Conservation (phyloP, 2,888 invertebrate genomes). For the Oxystoma pomonae region DNA sequence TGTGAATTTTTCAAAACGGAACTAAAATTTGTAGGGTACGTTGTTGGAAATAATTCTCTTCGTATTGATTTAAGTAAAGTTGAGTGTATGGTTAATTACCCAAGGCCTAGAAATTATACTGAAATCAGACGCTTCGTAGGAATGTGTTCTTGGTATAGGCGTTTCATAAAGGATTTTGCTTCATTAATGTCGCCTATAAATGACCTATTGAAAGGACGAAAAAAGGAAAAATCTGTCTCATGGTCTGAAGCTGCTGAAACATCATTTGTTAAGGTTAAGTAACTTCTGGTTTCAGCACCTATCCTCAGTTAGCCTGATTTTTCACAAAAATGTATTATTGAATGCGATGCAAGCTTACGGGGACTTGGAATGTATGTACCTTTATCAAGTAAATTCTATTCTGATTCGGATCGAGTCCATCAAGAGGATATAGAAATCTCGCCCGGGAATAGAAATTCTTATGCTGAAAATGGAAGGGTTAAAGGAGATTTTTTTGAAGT, state of each 20-base stretch:
- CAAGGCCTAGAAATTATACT: slow-evolving; percentile 25
- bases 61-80: slow-evolving; percentile 32
- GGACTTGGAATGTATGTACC: too few species aligned
- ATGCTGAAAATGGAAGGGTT: too few species aligned
- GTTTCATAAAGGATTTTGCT: slow-evolving; percentile 32
- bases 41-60: slow-evolving; percentile 29
- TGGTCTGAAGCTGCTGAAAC: slow-evolving; percentile 26
- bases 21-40: slow-evolving; percentile 30
- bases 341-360: too few species aligned
- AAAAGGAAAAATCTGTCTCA: slow-evolving; percentile 20
- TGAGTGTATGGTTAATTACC: slow-evolving; percentile 28
- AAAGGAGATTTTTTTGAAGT: too few species aligned
- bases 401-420: too few species aligned
- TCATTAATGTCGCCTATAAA: slow-evolving; percentile 29
- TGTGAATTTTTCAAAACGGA: slow-evolving; percentile 29
- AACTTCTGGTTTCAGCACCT: slow-evolving; percentile 16
- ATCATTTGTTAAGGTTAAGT: slow-evolving; percentile 27
- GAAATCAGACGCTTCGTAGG: slow-evolving; percentile 33
- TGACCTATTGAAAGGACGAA: slow-evolving; percentile 25
- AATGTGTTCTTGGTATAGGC: slow-evolving; percentile 30
- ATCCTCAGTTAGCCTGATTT: slow-evolving; percentile 10
- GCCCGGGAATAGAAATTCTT: too few species aligned
- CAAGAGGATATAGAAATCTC: too few species aligned
- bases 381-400: too few species aligned
- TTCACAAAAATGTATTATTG: slow-evolving; percentile 4